A percentile compares a stretch with the other conserved stretches of the same genome.
Conservation (phyloP, 53 echinoderm and acorn worm genomes). For the Mesocentrotus franciscanus region DNA sequence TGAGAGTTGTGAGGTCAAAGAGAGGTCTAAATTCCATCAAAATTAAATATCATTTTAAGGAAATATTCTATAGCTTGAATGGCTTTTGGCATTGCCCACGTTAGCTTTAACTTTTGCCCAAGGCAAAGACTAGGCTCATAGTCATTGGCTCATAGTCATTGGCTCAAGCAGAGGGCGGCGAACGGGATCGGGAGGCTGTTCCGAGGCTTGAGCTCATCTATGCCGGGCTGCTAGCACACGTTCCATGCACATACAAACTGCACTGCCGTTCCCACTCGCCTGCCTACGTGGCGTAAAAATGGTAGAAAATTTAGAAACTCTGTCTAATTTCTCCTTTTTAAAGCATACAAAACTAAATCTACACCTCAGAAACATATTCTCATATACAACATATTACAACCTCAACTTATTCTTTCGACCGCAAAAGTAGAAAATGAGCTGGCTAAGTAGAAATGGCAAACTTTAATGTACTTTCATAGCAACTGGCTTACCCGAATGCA, state of each 20-base stretch:
- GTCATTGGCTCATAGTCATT: too few species aligned
- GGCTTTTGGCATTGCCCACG: too few species aligned
- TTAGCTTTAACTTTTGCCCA: too few species aligned
- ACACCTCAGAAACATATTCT: neutral
- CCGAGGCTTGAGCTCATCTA: too few species aligned
- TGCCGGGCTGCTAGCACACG: neutral
- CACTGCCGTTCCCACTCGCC: neutral
- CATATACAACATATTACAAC: neutral
- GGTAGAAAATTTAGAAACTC: neutral
- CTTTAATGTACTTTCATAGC: neutral
- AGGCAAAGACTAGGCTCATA: too few species aligned
- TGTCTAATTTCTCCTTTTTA: neutral
- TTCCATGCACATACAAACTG: neutral
- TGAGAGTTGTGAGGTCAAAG: too few species aligned
- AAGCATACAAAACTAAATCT: neutral
- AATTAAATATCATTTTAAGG: too few species aligned
- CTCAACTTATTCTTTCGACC: neutral
- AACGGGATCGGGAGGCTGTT: too few species aligned
- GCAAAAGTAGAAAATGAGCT: neutral
- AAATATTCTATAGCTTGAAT: too few species aligned
- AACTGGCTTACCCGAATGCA: neutral
- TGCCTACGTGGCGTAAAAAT: conserved; percentile 40
- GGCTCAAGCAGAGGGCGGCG: too few species aligned
- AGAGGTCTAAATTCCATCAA: too few species aligned
- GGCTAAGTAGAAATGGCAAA: neutral